These are phyloP conservation scores for Salvator merianae DNA, from an alignment of 2,113 vertebrate species.

Conservation along the genomic window DNA sequence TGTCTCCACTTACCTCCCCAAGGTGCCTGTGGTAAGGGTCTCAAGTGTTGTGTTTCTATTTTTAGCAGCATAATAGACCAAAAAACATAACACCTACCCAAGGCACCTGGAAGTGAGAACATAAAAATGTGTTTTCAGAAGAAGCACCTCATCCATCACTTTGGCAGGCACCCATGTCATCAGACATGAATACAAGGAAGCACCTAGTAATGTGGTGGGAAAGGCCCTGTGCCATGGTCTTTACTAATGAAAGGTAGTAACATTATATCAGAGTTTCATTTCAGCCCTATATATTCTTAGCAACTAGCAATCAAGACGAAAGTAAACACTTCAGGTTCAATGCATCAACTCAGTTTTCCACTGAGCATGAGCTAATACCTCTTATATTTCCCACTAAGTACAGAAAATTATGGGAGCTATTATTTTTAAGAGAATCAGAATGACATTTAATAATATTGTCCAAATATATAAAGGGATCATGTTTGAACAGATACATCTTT, in stretches of 20 bases:
- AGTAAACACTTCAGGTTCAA: neutral
- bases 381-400: neutral
- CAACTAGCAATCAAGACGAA: neutral
- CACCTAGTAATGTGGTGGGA: too few species aligned
- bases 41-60: too few species aligned
- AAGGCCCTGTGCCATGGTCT: too few species aligned
- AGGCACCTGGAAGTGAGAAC: too few species aligned
- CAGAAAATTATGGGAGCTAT: neutral
- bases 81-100: too few species aligned
- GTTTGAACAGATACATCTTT: conserved; percentile 4
- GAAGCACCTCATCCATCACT: too few species aligned
- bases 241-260: neutral
- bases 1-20: too few species aligned
- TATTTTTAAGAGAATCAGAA: neutral
- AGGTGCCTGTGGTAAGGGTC: too few species aligned
- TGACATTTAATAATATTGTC: neutral
- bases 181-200: too few species aligned
- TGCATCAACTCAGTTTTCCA: neutral
- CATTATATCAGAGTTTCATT: neutral
- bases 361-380: neutral
- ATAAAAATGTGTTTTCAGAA: too few species aligned
- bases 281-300: neutral
- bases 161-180: too few species aligned
- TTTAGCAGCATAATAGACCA: too few species aligned
- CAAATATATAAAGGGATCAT: neutral